Evolutionary conservation across 2,888 invertebrate genomes (phyloP).

Genomic region (Netelia inedita): DNA sequence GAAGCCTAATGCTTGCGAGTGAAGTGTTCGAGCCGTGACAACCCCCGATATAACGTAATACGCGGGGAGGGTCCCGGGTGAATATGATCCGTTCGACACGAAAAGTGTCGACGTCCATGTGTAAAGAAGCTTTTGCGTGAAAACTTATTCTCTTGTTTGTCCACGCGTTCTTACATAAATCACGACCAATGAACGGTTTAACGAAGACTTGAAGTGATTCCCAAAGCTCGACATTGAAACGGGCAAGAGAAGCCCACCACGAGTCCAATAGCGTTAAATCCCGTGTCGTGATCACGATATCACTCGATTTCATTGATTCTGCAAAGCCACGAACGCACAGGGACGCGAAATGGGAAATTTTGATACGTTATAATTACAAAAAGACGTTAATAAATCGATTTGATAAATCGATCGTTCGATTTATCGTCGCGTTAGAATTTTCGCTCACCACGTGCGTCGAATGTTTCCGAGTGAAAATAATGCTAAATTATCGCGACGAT

Average conservation of each 20-base stretch:
- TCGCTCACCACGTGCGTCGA: no score
- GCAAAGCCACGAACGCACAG: neutral
- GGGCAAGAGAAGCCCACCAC: constrained; percentile 60
- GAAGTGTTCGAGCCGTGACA: no score
- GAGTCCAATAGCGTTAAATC: constrained; percentile 33
- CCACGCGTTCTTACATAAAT: constrained; percentile 48
- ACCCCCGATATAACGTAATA: no score
- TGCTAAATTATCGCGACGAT: no score
- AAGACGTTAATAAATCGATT: no score
- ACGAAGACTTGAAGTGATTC: constrained; percentile 67
- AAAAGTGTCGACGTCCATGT: neutral
- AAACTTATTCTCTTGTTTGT: neutral
- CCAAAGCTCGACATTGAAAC: constrained; percentile 50
- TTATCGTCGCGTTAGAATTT: no score
- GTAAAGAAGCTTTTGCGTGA: neutral
- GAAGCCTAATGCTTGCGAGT: no score
- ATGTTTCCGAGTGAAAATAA: no score
- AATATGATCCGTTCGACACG: neutral
- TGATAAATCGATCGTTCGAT: no score
- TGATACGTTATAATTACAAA: neutral
- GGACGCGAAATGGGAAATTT: neutral
- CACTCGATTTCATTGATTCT: constrained; percentile 15
- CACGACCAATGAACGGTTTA: constrained; percentile 63
- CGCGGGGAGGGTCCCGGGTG: no score
- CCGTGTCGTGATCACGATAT: constrained; percentile 30